phyloP scores from a whole-genome alignment of 2,888 invertebrate genomes.

The Pyralis farinalis region DNA sequence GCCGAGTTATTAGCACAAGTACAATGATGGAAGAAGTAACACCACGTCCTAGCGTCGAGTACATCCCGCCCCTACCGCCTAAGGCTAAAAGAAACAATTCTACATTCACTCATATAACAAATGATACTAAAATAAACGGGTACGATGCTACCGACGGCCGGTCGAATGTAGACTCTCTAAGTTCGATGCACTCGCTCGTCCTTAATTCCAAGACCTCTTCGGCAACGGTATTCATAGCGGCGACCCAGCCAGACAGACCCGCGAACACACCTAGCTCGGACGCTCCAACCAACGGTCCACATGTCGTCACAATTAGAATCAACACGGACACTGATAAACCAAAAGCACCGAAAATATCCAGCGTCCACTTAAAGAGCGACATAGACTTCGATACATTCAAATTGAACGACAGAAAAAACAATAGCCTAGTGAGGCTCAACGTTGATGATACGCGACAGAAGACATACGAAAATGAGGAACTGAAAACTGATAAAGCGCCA shows the following conservation, averaged over 20 bases:
- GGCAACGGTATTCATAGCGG: constrained; percentile 79
- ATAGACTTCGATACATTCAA: constrained; percentile 65
- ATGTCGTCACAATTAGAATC: constrained; percentile 87
- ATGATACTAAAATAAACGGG: constrained; percentile 53
- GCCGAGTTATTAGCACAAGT: constrained; percentile 58
- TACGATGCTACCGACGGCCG: constrained; percentile 47
- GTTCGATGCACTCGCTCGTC: constrained; percentile 80
- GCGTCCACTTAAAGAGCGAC: constrained; percentile 73
- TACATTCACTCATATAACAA: constrained; percentile 69
- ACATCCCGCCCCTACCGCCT: constrained; percentile 80
- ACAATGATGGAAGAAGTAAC: constrained; percentile 78
- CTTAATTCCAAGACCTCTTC: constrained; percentile 76
- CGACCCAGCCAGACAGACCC: constrained; percentile 72
- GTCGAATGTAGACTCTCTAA: constrained; percentile 55
- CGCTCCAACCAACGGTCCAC: constrained; percentile 69
- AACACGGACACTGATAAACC: constrained; percentile 81
- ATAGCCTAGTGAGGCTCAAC: constrained; percentile 82
- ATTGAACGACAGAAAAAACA: constrained; percentile 67
- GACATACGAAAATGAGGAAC: constrained; percentile 75
- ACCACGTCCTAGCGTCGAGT: constrained; percentile 62
- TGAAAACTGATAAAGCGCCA: constrained; percentile 67
- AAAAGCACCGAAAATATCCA: constrained; percentile 70
- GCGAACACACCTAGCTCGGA: constrained; percentile 67
- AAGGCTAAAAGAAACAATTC: constrained; percentile 74
- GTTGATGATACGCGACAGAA: constrained; percentile 69